phyloP scores from a whole-genome alignment of 1,140 invertebrate species.

The Ceratina australensis region DNA sequence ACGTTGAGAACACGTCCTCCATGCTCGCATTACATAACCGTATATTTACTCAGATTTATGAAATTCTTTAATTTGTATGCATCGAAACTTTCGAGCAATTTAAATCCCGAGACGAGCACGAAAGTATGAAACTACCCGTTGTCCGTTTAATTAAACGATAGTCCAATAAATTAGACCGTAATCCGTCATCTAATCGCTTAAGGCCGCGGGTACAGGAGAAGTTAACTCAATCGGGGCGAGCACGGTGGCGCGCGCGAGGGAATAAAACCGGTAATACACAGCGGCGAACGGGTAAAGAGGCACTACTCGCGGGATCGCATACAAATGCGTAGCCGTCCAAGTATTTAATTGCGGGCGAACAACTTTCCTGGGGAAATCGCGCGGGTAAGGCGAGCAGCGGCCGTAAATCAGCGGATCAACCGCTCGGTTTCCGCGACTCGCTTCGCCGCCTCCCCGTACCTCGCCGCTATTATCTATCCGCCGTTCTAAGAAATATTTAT shows the following conservation, averaged over 20 bases:
- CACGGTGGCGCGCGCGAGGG: not conserved
- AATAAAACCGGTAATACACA: not conserved
- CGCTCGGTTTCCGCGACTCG: conserved; percentile 9
- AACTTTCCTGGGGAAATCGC: conserved; percentile 9
- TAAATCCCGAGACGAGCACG: not conserved
- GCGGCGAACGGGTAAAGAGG: not conserved
- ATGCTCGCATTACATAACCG: too few species aligned
- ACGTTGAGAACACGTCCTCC: too few species aligned
- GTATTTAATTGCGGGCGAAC: conserved; percentile 26
- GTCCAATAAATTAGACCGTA: not conserved
- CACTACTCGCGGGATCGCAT: not conserved
- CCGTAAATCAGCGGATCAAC: conserved; percentile 34
- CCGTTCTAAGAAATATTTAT: conserved; percentile 30
- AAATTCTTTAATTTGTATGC: not conserved
- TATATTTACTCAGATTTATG: too few species aligned
- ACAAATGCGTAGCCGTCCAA: not conserved
- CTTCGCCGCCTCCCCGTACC: not conserved
- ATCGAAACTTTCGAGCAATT: not conserved
- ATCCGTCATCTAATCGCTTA: conserved; percentile 4
- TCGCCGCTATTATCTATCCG: conserved; percentile 5
- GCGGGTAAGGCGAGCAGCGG: not conserved
- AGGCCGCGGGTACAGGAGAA: not conserved
- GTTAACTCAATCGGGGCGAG: conserved; percentile 7
- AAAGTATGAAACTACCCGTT: not conserved
- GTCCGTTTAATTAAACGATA: not conserved